Percentiles rank a stretch among this genome's conserved stretches.
Conservation (phyloP, 2,888 invertebrate genomes). For the Andrena flavipes region DNA sequence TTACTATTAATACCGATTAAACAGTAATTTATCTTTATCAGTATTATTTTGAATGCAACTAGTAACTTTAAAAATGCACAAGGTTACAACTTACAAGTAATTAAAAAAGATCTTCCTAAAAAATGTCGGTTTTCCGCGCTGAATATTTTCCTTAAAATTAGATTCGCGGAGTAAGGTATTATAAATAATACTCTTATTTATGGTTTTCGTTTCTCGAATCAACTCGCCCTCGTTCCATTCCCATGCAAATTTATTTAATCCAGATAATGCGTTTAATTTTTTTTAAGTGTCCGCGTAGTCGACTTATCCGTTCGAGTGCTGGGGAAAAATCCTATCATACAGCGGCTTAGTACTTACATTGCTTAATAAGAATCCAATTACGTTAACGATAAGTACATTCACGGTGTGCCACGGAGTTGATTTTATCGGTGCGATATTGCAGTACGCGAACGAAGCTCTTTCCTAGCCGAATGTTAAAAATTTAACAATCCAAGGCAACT, state of each 20-base stretch:
- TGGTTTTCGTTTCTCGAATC: conserved; percentile 21
- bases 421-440: conserved; percentile 42
- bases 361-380: conserved; percentile 61
- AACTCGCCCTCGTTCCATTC: conserved; percentile 11
- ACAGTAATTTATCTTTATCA: too few relatives aligned
- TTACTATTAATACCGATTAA: too few relatives aligned
- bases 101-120: neutral
- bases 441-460: conserved; percentile 1
- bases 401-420: conserved; percentile 30
- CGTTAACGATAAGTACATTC: conserved; percentile 47
- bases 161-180: neutral
- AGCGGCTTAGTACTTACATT: conserved; percentile 40
- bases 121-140: neutral
- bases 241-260: conserved; percentile 53
- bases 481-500: neutral
- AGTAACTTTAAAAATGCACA: neutral
- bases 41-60: neutral
- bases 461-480: conserved; percentile 2
- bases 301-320: conserved; percentile 11
- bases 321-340: conserved; percentile 26
- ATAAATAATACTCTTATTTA: conserved; percentile 22
- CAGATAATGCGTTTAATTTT: conserved; percentile 34
- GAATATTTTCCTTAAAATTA: conserved; percentile 14
- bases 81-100: neutral
- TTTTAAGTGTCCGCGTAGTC: conserved; percentile 1